Evolutionary conservation across 1,140 invertebrate species (phyloP).

Genomic region (Drosophila asahinai): DNA sequence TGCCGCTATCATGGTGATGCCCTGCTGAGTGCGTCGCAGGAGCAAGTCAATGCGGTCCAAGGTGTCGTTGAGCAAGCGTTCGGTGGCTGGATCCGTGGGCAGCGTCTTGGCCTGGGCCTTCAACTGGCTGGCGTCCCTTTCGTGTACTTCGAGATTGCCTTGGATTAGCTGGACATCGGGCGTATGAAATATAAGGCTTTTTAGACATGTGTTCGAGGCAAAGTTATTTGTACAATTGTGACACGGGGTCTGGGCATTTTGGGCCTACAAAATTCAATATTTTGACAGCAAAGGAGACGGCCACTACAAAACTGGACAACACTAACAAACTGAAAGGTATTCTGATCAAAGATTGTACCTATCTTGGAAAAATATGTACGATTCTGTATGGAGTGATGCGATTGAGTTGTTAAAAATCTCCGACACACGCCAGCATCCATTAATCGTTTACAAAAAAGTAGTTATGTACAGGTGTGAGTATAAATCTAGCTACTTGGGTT

Average conservation of each 20-base stretch:
- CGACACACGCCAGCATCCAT: slow-evolving; percentile 82
- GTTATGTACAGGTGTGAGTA: slow-evolving; percentile 63
- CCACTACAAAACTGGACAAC: slow-evolving; percentile 51
- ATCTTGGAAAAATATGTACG: slow-evolving; percentile 47
- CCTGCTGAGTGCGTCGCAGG: slow-evolving; percentile 77
- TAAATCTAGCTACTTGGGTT: slow-evolving; percentile 42
- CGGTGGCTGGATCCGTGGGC: slow-evolving; percentile 75
- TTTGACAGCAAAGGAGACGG: slow-evolving; percentile 36
- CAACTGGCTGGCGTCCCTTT: slow-evolving; percentile 67
- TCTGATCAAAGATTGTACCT: slow-evolving; percentile 26
- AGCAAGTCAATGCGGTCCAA: slow-evolving; percentile 78
- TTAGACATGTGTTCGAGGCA: slow-evolving; percentile 18
- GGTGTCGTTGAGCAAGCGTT: slow-evolving; percentile 77
- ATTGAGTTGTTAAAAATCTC: slow-evolving; percentile 73
- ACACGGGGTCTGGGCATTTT: not conserved
- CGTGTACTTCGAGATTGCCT: slow-evolving; percentile 79
- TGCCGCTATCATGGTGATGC: slow-evolving; percentile 82
- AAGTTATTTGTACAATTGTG: slow-evolving; percentile 1
- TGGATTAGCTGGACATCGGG: slow-evolving; percentile 74
- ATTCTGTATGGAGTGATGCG: slow-evolving; percentile 81
- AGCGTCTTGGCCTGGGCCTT: slow-evolving; percentile 65
- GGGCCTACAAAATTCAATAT: slow-evolving; percentile 33
- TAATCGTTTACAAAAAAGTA: slow-evolving; percentile 60
- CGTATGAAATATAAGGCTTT: slow-evolving; percentile 11
- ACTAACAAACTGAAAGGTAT: slow-evolving; percentile 30